phyloP scores from a whole-genome alignment of 1,140 invertebrate genomes.

The Centruroides vittatus region DNA sequence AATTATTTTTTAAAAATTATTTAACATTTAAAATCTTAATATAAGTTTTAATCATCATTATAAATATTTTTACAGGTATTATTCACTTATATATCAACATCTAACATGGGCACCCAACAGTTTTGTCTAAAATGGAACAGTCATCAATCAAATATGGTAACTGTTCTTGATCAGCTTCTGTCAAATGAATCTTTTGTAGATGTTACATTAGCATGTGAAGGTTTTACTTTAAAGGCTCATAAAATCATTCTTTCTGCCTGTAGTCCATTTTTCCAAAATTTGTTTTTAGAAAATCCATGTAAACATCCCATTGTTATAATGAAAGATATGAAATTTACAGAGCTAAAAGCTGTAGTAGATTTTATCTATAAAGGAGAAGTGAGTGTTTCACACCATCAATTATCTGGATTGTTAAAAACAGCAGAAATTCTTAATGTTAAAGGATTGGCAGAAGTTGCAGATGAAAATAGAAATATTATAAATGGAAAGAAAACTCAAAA shows the following conservation, averaged over 20 bases:
- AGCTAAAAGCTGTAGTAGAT: slow-evolving; percentile 79
- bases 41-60: too few species aligned
- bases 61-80: too few species aligned
- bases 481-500: not conserved
- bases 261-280: slow-evolving; percentile 85
- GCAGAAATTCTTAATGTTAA: slow-evolving; percentile 84
- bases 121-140: slow-evolving; percentile 89
- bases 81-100: not conserved
- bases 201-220: slow-evolving; percentile 81
- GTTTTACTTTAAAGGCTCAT: slow-evolving; percentile 77
- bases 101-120: slow-evolving; percentile 69
- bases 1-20: too few species aligned
- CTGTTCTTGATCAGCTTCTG: slow-evolving; percentile 76
- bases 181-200: slow-evolving; percentile 82
- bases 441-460: slow-evolving; percentile 45
- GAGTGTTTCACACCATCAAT: slow-evolving; percentile 80
- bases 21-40: too few species aligned
- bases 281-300: slow-evolving; percentile 74
- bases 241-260: slow-evolving; percentile 86
- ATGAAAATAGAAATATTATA: slow-evolving; percentile 24
- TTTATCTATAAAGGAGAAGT: slow-evolving; percentile 90
- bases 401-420: slow-evolving; percentile 71
- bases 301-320: slow-evolving; percentile 81
- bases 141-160: slow-evolving; percentile 77
- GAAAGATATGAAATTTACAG: slow-evolving; percentile 80